Percentiles rank a stretch among this genome's conserved stretches.
Conservation (phyloP, 2,888 invertebrate genomes). For the Mechanitis mazaeus region DNA sequence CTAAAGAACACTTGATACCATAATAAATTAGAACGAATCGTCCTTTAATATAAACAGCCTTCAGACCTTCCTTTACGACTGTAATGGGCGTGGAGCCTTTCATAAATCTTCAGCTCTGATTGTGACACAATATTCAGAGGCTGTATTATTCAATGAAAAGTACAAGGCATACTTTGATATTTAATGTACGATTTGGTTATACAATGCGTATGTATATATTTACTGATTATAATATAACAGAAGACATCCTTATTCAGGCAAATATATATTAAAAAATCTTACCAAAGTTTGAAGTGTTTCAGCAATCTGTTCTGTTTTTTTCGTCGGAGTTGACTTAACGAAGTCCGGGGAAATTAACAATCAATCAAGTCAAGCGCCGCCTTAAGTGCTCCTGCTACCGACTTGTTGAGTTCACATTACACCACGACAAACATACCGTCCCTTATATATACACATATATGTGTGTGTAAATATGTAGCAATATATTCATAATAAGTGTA, state of each 20-base stretch:
- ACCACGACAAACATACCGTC: neutral
- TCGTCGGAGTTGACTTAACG: conserved; percentile 18
- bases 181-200: no score
- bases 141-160: neutral
- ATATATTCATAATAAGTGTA: no score
- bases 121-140: conserved; percentile 7
- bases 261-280: no score
- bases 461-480: no score
- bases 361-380: conserved; percentile 36
- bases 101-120: conserved; percentile 13
- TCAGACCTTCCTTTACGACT: conserved; percentile 22
- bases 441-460: neutral
- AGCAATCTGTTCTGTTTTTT: conserved; percentile 22
- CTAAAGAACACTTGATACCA: conserved; percentile 29
- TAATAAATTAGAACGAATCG: conserved; percentile 33
- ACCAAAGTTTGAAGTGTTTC: conserved; percentile 8
- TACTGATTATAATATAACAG: no score
- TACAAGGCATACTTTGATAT: no score
- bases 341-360: conserved; percentile 36
- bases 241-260: no score
- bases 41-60: conserved; percentile 32
- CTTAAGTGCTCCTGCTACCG: conserved; percentile 27
- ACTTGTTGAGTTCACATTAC: conserved; percentile 12
- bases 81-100: conserved; percentile 25
- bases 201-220: no score